Evolutionary conservation across 2,888 invertebrate species (phyloP).

Genomic region (Lapara coniferarum): DNA sequence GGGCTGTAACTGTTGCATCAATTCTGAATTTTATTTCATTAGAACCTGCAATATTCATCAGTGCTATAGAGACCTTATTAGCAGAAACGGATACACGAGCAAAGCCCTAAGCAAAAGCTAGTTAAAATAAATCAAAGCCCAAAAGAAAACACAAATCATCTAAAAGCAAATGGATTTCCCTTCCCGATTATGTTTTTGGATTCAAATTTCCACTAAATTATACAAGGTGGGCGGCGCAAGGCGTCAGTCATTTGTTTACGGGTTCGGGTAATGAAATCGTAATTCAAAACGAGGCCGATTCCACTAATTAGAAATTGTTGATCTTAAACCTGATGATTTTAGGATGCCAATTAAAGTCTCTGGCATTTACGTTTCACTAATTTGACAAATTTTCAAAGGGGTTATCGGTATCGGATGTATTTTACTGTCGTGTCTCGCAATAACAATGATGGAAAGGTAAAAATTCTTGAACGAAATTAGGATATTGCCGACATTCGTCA

Average conservation of each 20-base stretch:
- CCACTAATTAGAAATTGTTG: conserved; percentile 36
- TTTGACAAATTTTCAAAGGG: conserved; percentile 29
- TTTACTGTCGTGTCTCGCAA: conserved; percentile 16
- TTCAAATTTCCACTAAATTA: conserved; percentile 1
- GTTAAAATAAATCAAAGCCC: neutral
- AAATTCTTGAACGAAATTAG: conserved; percentile 4
- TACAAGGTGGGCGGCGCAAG: conserved; percentile 2
- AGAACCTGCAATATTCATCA: no score
- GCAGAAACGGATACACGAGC: no score
- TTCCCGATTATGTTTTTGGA: conserved; percentile 6
- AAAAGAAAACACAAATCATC: neutral
- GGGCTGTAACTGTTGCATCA: neutral
- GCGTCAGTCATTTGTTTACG: conserved; percentile 8
- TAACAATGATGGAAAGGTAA: conserved; percentile 15
- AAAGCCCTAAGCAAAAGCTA: neutral
- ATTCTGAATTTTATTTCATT: no score
- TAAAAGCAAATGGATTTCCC: neutral
- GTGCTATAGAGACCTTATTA: no score
- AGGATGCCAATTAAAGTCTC: conserved; percentile 37
- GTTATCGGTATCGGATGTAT: conserved; percentile 23
- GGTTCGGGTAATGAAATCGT: conserved; percentile 25
- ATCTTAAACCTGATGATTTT: conserved; percentile 42
- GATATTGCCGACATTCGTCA: neutral
- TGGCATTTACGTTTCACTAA: conserved; percentile 31
- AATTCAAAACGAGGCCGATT: conserved; percentile 32